Conservation (phyloP, 2,888 invertebrate species). For the Himalopsyche japonica region DNA sequence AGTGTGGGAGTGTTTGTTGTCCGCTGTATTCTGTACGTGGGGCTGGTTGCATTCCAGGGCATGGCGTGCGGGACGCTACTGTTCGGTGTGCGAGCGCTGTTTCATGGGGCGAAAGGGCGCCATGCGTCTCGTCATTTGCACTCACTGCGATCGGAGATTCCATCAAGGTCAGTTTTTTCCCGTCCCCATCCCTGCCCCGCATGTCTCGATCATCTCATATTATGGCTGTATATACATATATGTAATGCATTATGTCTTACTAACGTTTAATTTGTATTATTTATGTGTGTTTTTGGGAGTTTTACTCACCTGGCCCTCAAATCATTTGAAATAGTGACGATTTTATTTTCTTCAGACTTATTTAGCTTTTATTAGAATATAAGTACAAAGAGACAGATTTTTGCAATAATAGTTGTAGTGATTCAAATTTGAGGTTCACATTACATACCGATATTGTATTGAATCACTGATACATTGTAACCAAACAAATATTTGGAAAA, state of each 20-base stretch:
- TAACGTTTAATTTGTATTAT: background rate
- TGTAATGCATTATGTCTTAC: background rate
- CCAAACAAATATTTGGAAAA: no score
- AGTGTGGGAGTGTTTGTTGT: constrained; percentile 2
- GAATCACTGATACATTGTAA: no score
- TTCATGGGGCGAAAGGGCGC: constrained; percentile 70
- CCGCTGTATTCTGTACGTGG: constrained; percentile 9
- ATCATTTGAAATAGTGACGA: background rate
- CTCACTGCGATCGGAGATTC: constrained; percentile 62
- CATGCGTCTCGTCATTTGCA: constrained; percentile 66
- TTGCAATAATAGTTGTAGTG: no score
- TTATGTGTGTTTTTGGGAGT: background rate
- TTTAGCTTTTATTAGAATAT: no score
- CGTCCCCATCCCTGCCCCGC: background rate
- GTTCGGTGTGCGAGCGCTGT: constrained; percentile 72
- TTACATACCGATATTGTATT: no score
- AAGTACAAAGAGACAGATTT: no score
- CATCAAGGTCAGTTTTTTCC: constrained; percentile 58
- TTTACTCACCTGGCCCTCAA: background rate
- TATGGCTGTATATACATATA: background rate
- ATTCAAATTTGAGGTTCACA: no score
- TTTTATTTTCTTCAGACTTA: no score
- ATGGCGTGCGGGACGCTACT: constrained; percentile 74
- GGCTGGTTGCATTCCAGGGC: constrained; percentile 54
- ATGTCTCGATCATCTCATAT: background rate